Conservation (phyloP, 1,140 invertebrate species). For the Epicauta chinensis region DNA sequence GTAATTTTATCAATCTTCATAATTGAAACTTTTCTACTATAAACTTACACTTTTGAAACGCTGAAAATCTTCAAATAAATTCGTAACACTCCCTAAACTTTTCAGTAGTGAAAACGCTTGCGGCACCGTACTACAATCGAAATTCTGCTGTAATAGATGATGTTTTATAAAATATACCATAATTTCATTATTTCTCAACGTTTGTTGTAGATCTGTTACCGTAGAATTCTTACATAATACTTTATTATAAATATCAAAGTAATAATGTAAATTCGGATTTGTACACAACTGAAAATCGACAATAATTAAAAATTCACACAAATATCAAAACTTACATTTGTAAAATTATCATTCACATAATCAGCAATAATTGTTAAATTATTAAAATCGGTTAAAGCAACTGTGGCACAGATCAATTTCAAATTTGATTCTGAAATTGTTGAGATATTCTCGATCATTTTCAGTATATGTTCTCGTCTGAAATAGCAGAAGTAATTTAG, state of each 20-base stretch:
- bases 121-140: conserved; percentile 1
- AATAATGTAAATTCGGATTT: conserved; percentile 6
- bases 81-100: conserved; percentile 4
- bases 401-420: conserved; percentile 3
- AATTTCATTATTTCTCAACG: conserved; percentile 4
- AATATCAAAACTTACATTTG: background rate
- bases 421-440: conserved; percentile 1
- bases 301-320: no score
- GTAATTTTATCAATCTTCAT: background rate
- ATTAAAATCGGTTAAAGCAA: conserved; percentile 3
- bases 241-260: conserved; percentile 11
- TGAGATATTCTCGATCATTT: conserved; percentile 1
- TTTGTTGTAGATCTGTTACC: background rate
- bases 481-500: background rate
- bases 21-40: no score
- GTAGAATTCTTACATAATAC: conserved; percentile 1
- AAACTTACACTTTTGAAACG: conserved; percentile 4
- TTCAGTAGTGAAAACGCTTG: conserved; percentile 6
- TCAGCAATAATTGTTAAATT: conserved; percentile 3
- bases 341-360: conserved; percentile 4
- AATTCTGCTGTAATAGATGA: conserved; percentile 5
- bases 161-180: conserved; percentile 11
- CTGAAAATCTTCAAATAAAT: background rate
- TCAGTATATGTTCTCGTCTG: conserved; percentile 2
- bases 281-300: background rate